Evolutionary conservation across 2,888 invertebrate genomes (phyloP).

Genomic region (Pocota personata): DNA sequence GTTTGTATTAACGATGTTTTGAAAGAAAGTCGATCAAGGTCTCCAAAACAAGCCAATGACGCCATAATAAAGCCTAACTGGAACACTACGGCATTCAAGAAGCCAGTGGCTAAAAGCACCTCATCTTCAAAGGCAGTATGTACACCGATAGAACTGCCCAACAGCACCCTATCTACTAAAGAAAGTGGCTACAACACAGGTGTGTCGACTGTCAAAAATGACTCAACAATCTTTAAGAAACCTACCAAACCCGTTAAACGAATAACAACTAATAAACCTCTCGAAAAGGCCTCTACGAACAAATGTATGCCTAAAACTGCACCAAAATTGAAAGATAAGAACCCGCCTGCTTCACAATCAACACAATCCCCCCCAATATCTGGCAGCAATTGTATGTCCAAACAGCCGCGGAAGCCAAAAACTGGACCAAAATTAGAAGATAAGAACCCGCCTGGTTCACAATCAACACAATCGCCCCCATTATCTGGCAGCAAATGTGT

Average conservation of each 20-base stretch:
- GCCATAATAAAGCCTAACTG: no score
- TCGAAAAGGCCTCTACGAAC: not conserved
- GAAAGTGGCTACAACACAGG: not conserved
- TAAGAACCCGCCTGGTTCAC: no score
- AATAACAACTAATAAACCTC: not conserved
- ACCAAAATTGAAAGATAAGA: not conserved
- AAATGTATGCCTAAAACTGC: not conserved
- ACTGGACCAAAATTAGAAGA: no score
- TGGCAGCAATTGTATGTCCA: no score
- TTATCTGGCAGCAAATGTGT: not conserved
- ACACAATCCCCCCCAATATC: not conserved
- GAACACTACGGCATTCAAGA: not conserved
- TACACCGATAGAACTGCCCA: not conserved
- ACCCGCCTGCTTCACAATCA: not conserved
- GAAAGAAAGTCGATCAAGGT: not conserved
- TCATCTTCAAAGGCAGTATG: not conserved
- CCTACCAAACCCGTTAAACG: not conserved
- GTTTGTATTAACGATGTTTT: not conserved
- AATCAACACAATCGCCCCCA: no score
- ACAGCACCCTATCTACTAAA: not conserved
- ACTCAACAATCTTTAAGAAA: conserved; percentile 28
- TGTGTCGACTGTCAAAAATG: not conserved
- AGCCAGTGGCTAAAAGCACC: not conserved
- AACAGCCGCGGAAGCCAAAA: no score
- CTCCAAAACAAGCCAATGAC: not conserved